Base-by-base conservation (phyloP, 2,888 invertebrate genomes). In the Cyclophora albipunctata region DNA sequence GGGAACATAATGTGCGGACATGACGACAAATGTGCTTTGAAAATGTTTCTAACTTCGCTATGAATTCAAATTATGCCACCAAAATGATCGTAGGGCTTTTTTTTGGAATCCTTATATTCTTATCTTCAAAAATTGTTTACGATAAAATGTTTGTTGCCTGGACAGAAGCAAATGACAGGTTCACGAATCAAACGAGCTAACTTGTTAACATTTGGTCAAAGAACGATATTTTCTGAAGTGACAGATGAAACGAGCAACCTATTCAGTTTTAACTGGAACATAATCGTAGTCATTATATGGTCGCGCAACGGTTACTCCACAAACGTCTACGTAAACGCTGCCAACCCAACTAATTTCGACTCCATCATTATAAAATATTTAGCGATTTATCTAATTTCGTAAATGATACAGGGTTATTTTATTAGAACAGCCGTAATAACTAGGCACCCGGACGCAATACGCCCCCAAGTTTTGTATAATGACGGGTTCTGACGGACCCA, bases 361-460 rank as follows among this genome's bases (percentile, higher is more conserved):
- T 71, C 76, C 75, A 66, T 81, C 79, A 87, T 88, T 87, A 88
- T 78, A 87, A 87, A 88, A 87, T 88, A 87, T 88, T 88, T 88
- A 88, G 86, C 87, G 83, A 84, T 82, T 75, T 75, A 78, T 76
- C 84, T 81, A 84, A 88, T 87, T 88, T 84, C 63, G 71, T 81
- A 84, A 86, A 87, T 84, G 80, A 84, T 83, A 81, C 78, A 67
- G 75, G 73, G 78, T 73, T 78, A 83, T 84, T 87, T 84, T 84
- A 83, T 82, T 84, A 87, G 83, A 84, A 81, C 73, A 80, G 68
- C 75, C 75, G 70, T 87, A 88, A 88, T 88, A 85, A 85, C 81
- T 81, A 84, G 80, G 84, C 84, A 84, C 72, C 83, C 82, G 83
- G 74, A 78, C 84, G 77, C 75, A 79, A 73, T 78, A 86, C 88